These are phyloP conservation scores for Drosophila orena DNA, from an alignment of 1,140 invertebrate species.

Conservation along the genomic window DNA sequence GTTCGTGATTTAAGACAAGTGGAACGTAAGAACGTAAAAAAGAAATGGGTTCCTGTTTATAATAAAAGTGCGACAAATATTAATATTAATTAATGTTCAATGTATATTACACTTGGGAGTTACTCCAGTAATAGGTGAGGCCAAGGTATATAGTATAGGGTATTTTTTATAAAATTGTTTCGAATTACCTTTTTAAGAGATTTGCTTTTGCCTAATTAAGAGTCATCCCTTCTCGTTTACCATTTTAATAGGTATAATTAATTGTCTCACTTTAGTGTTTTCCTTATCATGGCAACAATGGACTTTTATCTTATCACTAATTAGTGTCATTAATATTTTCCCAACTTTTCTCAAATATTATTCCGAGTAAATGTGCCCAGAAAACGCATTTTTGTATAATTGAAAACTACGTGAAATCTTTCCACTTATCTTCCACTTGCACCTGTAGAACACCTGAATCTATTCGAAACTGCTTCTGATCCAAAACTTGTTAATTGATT, in stretches of 20 bases:
- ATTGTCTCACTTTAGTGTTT: not conserved
- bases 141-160: no score
- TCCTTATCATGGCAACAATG: not conserved
- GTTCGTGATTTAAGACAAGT: no score
- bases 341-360: not conserved
- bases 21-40: not conserved
- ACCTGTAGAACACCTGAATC: not conserved
- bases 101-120: no score
- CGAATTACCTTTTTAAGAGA: no score
- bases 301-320: not conserved
- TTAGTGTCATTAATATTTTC: not conserved
- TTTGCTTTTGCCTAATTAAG: no score
- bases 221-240: no score
- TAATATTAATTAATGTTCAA: no score
- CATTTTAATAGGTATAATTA: not conserved
- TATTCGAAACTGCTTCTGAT: conserved; percentile 11
- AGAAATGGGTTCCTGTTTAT: no score
- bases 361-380: not conserved
- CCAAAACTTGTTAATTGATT: conserved; percentile 21
- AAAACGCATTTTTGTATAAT: not conserved
- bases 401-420: not conserved
- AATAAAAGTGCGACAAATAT: not conserved
- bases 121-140: no score
- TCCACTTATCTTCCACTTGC: not conserved
- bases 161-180: no score